Evolutionary conservation across 2,797 vertebrate species (phyloP), one percentile per base, ranked within the genome.

Genomic region (Leontopithecus rosalia): DNA sequence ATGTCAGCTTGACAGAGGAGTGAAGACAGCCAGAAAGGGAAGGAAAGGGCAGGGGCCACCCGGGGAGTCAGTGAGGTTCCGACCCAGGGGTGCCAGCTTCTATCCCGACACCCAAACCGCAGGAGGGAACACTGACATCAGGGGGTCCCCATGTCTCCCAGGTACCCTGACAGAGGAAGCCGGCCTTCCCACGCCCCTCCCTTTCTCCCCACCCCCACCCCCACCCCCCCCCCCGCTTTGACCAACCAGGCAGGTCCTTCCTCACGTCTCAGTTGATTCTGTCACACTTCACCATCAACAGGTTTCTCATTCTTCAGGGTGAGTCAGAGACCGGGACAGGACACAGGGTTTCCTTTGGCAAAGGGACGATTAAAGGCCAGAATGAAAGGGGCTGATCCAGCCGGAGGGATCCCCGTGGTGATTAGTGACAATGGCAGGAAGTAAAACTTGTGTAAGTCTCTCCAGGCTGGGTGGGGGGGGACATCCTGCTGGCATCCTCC

Each of bases 21-120:
- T 0, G 9, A 17, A 19, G 0, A 2, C 12, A 33, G 20, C 55
- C 9, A 12, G 52, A 14, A 64, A 14, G 1, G 33, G 24, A 14
- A 24, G 9, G 67, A 6, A 3, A 36, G 67, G 52, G 17, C 6
- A 14, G 20, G 33, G 0, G 1, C 10, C 8, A 2, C 17, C 19
- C 1, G 12, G 22, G 6, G 50, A 19, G 26, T 7, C 57, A 26
- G 24, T 8, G 20, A 28, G 13, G 4, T 26, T 33, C 26, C 1
- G 3, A 24, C 39, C n/a, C 46, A 67, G 17, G 30, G 17, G 41
- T 22, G 1, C 67, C 0, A 0, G 46, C 43, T 39, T 58, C 33
- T 36, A 24, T 41, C 24, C 2, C 9, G 36, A 36, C 17, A 28
- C 43, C 81, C 80, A 72, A 58, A 52, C 26, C 33, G 33, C 33